phyloP scores from a whole-genome alignment of 92 coral and sea anemone species.

The Porites cylindrica region DNA sequence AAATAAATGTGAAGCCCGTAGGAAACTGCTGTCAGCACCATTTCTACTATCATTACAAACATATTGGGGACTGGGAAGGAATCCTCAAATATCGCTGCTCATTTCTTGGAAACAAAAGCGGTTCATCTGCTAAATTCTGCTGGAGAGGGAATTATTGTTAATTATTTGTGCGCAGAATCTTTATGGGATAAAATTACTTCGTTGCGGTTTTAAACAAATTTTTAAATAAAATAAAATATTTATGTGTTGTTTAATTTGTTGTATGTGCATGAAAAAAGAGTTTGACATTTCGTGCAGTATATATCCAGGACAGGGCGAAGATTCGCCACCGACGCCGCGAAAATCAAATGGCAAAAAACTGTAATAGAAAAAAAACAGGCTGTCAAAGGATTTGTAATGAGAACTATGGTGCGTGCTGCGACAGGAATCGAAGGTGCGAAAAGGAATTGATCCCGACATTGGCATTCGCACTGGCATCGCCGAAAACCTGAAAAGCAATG shows the following conservation, averaged over 20 bases:
- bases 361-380: neutral
- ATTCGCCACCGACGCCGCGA: neutral
- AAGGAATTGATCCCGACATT: neutral
- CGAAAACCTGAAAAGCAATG: too few species aligned
- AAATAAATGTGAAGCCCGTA: constrained; percentile 86
- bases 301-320: neutral
- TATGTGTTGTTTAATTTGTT: neutral
- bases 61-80: constrained; percentile 66
- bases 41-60: constrained; percentile 87
- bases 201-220: constrained; percentile 34
- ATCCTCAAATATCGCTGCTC: constrained; percentile 25
- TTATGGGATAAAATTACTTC: constrained; percentile 10
- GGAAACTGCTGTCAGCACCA: constrained; percentile 82
- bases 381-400: too few species aligned
- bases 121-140: neutral
- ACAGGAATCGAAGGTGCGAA: neutral
- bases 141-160: constrained; percentile 1
- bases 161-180: neutral
- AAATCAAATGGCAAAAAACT: neutral
- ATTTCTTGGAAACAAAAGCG: constrained; percentile 14
- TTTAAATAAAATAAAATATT: constrained; percentile 16
- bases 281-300: neutral
- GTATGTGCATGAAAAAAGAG: neutral
- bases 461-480: too few species aligned
- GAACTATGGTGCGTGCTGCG: neutral